phyloP scores from a whole-genome alignment of 1,140 invertebrate genomes.

The Andrena cerasifolii region DNA sequence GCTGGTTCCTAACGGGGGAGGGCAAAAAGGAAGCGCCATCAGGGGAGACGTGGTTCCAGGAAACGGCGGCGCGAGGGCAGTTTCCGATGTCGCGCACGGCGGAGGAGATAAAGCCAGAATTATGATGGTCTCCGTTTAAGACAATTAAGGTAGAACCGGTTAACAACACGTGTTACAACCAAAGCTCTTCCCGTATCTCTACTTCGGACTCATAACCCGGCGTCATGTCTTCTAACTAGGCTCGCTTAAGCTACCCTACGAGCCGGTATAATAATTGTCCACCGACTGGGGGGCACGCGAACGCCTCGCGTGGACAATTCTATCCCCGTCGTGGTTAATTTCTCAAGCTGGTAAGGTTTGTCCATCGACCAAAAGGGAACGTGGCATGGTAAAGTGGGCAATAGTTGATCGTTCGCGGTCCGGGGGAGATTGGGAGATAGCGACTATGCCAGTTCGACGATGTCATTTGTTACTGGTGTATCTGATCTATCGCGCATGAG shows the following conservation, averaged over 20 bases:
- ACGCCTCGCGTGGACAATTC: constrained; percentile 1
- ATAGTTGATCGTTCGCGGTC: constrained; percentile 43
- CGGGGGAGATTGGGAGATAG: constrained; percentile 73
- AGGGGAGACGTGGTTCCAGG: not conserved
- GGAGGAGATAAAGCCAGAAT: constrained; percentile 71
- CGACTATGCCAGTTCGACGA: constrained; percentile 75
- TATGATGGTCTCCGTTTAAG: constrained; percentile 73
- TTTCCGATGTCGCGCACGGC: constrained; percentile 39
- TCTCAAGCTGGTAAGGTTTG: constrained; percentile 16
- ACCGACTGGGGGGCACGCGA: too few relatives aligned
- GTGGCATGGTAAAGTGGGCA: constrained; percentile 11
- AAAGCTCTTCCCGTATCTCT: constrained; percentile 71
- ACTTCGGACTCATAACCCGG: constrained; percentile 69
- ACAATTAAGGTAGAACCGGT: constrained; percentile 77
- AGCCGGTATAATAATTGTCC: constrained; percentile 63
- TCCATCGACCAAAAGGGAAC: not conserved
- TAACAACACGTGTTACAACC: constrained; percentile 76
- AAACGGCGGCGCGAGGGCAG: constrained; percentile 11
- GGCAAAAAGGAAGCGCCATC: too few relatives aligned
- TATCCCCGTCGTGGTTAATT: constrained; percentile 36
- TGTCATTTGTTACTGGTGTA: constrained; percentile 77
- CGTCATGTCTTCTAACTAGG: constrained; percentile 73
- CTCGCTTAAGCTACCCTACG: constrained; percentile 72
- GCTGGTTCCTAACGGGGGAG: not conserved
- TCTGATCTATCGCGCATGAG: constrained; percentile 73